Conservation (phyloP, 1,140 invertebrate species). For the Camponotus vicinus region DNA sequence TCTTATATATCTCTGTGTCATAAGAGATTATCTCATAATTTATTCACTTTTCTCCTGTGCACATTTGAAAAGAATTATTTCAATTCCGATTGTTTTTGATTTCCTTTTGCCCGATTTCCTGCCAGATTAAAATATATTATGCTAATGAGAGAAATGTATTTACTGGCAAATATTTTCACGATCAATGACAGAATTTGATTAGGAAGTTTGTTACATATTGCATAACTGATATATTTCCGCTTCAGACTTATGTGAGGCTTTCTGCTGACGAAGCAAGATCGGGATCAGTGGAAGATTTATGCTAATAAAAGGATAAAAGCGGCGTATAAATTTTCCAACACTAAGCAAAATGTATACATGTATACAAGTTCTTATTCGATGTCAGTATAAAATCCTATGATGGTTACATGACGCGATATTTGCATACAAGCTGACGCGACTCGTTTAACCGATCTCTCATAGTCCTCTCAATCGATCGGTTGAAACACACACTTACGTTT, state of each 20-base stretch:
- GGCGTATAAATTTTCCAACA: slow-evolving; percentile 24
- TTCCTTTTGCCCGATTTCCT: neutral
- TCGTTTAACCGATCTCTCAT: neutral
- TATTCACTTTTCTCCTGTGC: neutral
- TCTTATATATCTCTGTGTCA: neutral
- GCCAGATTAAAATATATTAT: slow-evolving; percentile 29
- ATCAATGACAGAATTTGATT: neutral
- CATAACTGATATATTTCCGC: slow-evolving; percentile 29
- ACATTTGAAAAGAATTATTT: neutral
- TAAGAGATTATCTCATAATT: slow-evolving; percentile 18
- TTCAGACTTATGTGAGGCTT: neutral
- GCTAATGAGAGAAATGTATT: neutral
- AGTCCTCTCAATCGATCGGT: neutral
- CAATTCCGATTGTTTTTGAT: slow-evolving; percentile 13
- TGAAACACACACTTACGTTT: neutral
- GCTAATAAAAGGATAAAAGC: slow-evolving; percentile 38
- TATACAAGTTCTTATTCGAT: slow-evolving; percentile 11
- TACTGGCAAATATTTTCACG: neutral
- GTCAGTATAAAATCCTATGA: neutral
- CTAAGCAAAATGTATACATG: neutral
- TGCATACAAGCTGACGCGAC: neutral
- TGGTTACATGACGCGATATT: neutral
- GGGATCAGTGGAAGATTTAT: slow-evolving; percentile 26
- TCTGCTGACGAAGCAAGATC: neutral
- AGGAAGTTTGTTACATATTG: slow-evolving; percentile 16